Evolutionary conservation across 2,113 vertebrate species (phyloP), one percentile per base, ranked within the genome.

Genomic region (Eurystomus gularis): DNA sequence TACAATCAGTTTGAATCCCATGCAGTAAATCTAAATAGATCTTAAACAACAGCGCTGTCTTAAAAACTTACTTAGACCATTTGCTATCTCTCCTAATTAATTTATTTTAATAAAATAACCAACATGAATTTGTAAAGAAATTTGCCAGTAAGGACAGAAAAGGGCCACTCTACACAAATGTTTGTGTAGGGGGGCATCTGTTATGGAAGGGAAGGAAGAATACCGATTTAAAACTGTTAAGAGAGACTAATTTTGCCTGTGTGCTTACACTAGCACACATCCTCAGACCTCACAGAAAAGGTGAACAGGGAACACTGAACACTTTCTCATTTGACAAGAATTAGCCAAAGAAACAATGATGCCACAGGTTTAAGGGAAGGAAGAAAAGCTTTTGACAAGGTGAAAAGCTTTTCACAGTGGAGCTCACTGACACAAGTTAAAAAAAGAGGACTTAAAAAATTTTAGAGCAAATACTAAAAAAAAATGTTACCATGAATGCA

Each of bases 121-220:
- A 68, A 25, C 10, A 39, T 25, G 18, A 71, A 52, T 49, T 82
- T 61, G 29, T 49, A 40, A 68, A 66, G 9, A 42, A 82, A 48
- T 33, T 79, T 0, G 1, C 13, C 19, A 40, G 7, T n/a, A 35
- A 64, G 57, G 68, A 52, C 49, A 54, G 49, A 49, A 86, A 73
- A 82, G 13, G 6, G 10, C 48, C 17, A 24, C 49, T 39, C 16
- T 42, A 39, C 21, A 21, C 29, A 42, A 3, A 19, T 0, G 0
- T 4, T 3, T 37, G 33, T 33, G 35, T 11, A 42, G 42, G 17
- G 29, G 19, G 60, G 28, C 17, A 48, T 33, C 9, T 69, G 10
- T 42, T 35, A 23, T 3, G 7, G 37, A 75, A 73, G 35, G 15
- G 6, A 84, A 77, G 44, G 48, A 46, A 82, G 70, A 49, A 65